Evolutionary conservation across 2,888 invertebrate genomes (phyloP).

Genomic region (Cabera pusaria): DNA sequence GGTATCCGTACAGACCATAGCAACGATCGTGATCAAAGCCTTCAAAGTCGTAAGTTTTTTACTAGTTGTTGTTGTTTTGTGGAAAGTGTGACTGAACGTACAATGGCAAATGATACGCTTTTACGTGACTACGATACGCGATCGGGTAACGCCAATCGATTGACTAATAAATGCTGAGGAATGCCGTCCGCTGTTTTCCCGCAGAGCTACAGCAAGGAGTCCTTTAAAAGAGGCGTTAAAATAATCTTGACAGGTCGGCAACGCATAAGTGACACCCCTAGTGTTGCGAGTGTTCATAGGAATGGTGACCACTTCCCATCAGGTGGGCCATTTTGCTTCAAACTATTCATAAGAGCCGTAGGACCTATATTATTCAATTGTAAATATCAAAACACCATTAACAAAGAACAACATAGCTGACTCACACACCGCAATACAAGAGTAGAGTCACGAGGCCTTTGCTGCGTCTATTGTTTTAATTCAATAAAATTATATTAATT

Average conservation of each 20-base stretch:
- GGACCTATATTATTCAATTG: no score
- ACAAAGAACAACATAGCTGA: no score
- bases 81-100: slow-evolving; percentile 29
- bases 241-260: no score
- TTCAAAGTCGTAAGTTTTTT: slow-evolving; percentile 89
- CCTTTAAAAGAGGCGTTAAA: no score
- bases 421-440: no score
- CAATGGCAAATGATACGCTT: slow-evolving; percentile 23
- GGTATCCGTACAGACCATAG: slow-evolving; percentile 92
- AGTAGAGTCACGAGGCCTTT: slow-evolving; percentile 1
- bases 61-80: slow-evolving; percentile 18
- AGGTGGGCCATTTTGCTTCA: no score
- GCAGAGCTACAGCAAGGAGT: no score
- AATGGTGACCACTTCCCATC: no score
- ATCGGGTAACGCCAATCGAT: slow-evolving; percentile 21
- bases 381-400: no score
- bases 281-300: no score
- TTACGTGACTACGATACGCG: slow-evolving; percentile 25
- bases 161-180: slow-evolving; percentile 10
- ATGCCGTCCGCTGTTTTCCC: background rate
- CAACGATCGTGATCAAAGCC: slow-evolving; percentile 90
- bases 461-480: slow-evolving; percentile 19
- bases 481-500: slow-evolving; percentile 18
- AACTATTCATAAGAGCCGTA: no score
- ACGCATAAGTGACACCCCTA: no score